Evolutionary conservation across 2,888 invertebrate species (phyloP).

Genomic region (Erpobdella octoculata): DNA sequence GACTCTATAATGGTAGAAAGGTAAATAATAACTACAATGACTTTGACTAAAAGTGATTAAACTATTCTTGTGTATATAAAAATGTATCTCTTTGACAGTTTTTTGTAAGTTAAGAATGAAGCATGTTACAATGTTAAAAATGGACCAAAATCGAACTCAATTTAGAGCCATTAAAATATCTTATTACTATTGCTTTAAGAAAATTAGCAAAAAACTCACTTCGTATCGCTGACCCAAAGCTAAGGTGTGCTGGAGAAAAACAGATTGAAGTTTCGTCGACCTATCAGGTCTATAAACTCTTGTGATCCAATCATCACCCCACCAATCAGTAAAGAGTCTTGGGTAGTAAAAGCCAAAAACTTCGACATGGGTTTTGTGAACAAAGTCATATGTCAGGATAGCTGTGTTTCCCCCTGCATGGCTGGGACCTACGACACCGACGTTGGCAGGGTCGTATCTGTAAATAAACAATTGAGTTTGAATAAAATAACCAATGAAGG

Average conservation of each 20-base stretch:
- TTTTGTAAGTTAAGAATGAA: too few species aligned
- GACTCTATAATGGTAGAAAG: too few species aligned
- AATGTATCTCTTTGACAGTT: too few species aligned
- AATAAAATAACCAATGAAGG: too few species aligned
- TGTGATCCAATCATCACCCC: slow-evolving; percentile 33
- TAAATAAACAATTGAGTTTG: too few species aligned
- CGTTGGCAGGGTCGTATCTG: slow-evolving; percentile 27
- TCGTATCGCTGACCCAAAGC: slow-evolving; percentile 25
- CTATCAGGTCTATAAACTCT: slow-evolving; percentile 20
- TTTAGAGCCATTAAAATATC: too few species aligned
- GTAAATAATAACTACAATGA: too few species aligned
- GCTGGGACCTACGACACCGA: slow-evolving; percentile 37
- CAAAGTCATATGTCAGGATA: slow-evolving; percentile 32
- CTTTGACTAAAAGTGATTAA: too few species aligned
- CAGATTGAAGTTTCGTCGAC: slow-evolving; percentile 16
- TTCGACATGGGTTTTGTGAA: slow-evolving; percentile 28
- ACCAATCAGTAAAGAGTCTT: slow-evolving; percentile 33
- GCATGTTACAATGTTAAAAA: too few species aligned
- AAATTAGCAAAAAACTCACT: not conserved
- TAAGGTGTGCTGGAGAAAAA: slow-evolving; percentile 24
- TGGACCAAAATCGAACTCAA: not conserved
- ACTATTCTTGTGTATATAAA: too few species aligned
- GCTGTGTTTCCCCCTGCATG: slow-evolving; percentile 32
- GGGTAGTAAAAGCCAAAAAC: slow-evolving; percentile 33
- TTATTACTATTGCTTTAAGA: too few species aligned